Evolutionary conservation across 2,888 invertebrate genomes (phyloP).

Genomic region (Spodoptera exigua): DNA sequence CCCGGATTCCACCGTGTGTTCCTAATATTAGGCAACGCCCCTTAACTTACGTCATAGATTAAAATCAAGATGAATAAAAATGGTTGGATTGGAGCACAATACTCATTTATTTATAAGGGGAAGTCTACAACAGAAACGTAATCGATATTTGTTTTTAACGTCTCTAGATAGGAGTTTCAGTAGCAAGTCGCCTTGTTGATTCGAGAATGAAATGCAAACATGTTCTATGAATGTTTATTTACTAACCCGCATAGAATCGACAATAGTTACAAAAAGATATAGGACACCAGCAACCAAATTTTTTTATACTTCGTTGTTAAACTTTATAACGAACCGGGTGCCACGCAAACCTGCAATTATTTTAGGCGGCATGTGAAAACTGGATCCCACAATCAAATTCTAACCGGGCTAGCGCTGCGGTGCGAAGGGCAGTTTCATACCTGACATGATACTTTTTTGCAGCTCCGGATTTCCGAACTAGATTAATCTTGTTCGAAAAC

Average conservation of each 20-base stretch:
- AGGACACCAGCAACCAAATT: neutral
- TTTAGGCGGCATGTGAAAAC: too few species aligned
- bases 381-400: too few species aligned
- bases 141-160: slow-evolving; percentile 3
- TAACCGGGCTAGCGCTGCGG: too few species aligned
- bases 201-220: slow-evolving; percentile 18
- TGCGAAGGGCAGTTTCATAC: too few species aligned
- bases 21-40: slow-evolving; percentile 37
- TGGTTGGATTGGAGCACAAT: neutral
- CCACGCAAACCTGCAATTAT: too few species aligned
- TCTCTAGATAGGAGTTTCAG: neutral
- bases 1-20: slow-evolving; percentile 33
- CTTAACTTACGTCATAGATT: slow-evolving; percentile 29
- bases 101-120: slow-evolving; percentile 2
- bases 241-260: neutral
- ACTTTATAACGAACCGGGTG: too few species aligned
- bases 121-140: neutral
- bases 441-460: too few species aligned
- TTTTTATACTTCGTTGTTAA: neutral
- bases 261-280: slow-evolving; percentile 2
- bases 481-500: too few species aligned
- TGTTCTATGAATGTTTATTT: slow-evolving; percentile 11
- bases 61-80: slow-evolving; percentile 8
- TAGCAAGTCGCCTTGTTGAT: slow-evolving; percentile 10
- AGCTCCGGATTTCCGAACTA: too few species aligned